Evolutionary conservation across 2,888 invertebrate genomes (phyloP).

Genomic region (Heliconius aoede): DNA sequence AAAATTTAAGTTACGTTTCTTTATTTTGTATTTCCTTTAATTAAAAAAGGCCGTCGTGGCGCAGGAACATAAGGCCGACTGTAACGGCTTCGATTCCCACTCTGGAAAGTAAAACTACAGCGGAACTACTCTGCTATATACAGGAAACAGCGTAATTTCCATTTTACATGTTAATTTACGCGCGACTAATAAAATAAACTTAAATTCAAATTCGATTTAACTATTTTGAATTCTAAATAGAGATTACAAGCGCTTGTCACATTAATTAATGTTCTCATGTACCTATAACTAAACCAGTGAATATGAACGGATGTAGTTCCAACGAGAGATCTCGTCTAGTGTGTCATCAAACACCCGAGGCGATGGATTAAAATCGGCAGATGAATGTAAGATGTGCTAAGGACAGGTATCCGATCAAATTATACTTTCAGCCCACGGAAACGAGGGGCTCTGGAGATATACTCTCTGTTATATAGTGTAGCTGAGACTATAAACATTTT

Average conservation of each 20-base stretch:
- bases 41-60: too few relatives aligned
- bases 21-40: too few relatives aligned
- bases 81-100: too few relatives aligned
- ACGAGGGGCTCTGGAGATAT: conserved; percentile 37
- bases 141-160: too few relatives aligned
- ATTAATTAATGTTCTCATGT: conserved; percentile 11
- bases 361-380: conserved; percentile 38
- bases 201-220: neutral
- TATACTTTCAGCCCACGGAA: conserved; percentile 40
- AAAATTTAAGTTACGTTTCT: too few relatives aligned
- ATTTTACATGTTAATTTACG: too few relatives aligned
- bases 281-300: neutral
- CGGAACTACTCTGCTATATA: too few relatives aligned
- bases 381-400: conserved; percentile 42
- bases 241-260: neutral
- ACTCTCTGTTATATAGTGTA: conserved; percentile 21
- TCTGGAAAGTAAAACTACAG: too few relatives aligned
- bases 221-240: neutral
- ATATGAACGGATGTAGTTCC: conserved; percentile 10
- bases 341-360: conserved; percentile 9
- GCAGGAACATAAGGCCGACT: too few relatives aligned
- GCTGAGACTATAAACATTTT: conserved; percentile 33
- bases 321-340: conserved; percentile 10
- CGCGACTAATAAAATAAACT: neutral
- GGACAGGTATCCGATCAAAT: conserved; percentile 43